Base-by-base conservation (phyloP, 2,888 invertebrate genomes). In the Allophyes oxyacanthae region DNA sequence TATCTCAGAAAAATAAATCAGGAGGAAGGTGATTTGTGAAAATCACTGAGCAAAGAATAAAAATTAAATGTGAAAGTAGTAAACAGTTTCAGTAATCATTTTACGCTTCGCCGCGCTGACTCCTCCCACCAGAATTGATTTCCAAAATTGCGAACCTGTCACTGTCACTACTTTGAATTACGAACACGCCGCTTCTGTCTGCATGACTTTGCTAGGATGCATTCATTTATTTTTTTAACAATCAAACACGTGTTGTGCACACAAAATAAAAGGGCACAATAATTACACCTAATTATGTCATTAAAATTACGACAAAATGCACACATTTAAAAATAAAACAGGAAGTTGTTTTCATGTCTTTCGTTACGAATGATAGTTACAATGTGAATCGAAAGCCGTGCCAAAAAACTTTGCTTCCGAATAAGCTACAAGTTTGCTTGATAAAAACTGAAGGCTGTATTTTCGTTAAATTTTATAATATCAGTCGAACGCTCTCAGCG, bases 81-180 rank as follows among this genome's bases (percentile, higher is more conserved):
- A 37, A 50, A 49, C 58, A 40, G 42, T 56, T 55, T 68, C 49
- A 59, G 33, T 9, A 55, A 70, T 52, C 25, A 60, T 60, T 70
- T 46, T 50, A 60, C 52, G 66, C 32, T 61, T 61, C 52, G 43
- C 48, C 25, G 57, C 52, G 6, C 42, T 64, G 34, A 10, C 38
- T 45, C 40, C 26, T 46, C 41, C 40, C 42, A 33, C 60, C 40
- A 37, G 50, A 58, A 67, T 64, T 71, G 50, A 56, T 65, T 71
- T 65, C 44, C 66, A 68, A 65, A 71, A 68, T 65, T 60, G 71
- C 71, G 72, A 42, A 53, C 53, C 53, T 64, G 64, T 56, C 64
- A 53, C 53, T 64, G 64, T 56, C 64, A 53, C 34, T 53, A 32
- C 11, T 49, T 56, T 48, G 28, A 62, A 62, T 41, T 61, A 61